Base-by-base conservation (phyloP, 2,888 invertebrate genomes). In the Lasioglossum marginatum region DNA sequence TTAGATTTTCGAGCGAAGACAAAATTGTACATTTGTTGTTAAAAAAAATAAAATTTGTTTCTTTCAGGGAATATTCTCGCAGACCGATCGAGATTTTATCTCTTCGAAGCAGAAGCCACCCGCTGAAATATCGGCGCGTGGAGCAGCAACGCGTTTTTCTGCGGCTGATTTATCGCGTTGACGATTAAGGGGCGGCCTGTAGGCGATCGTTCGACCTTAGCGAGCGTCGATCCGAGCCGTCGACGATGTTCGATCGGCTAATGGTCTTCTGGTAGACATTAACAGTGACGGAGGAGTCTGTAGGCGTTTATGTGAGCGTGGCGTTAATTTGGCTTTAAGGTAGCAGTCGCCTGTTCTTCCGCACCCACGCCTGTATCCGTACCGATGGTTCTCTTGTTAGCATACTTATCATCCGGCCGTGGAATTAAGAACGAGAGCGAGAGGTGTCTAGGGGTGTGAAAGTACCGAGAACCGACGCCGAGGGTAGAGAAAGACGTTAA, bases 391-490 rank as follows among this genome's bases (percentile, higher is more conserved):
- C 92, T 93, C 94, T 95, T 94, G 94, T 95, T 95, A 94, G 94
- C 94, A 94, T 94, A 95, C 94, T 95, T 94, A 95, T 94, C 94
- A 94, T 93, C 93, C 91, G 88, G 88, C 77, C 90, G 89, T 91
- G 92, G 93, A 94, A 94, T 93, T 94, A 94, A 94, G 93, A 92
- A 91, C 87, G 90, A 90, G 90, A 86, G 88, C 52, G 52, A n/a
- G 52, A 88, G 92, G 87, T 87, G 90, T 81, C 77, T 72, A 37
- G 83, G 90, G 86, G 88, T 83, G 83, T 83, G 90, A 85, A 82
- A 82, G 85, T 79, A 85, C 81, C 88, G 80, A 85, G 85, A 82
- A 90, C 86, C 88, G 82, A 87, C 87, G 79, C 77, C 31, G 87
- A 92, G 89, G 92, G 91, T 90, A 86, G 90, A 91, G 87, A 87